Base-by-base conservation (phyloP, 2,797 vertebrate genomes). In the Sternarchorhynchus goeldii region DNA sequence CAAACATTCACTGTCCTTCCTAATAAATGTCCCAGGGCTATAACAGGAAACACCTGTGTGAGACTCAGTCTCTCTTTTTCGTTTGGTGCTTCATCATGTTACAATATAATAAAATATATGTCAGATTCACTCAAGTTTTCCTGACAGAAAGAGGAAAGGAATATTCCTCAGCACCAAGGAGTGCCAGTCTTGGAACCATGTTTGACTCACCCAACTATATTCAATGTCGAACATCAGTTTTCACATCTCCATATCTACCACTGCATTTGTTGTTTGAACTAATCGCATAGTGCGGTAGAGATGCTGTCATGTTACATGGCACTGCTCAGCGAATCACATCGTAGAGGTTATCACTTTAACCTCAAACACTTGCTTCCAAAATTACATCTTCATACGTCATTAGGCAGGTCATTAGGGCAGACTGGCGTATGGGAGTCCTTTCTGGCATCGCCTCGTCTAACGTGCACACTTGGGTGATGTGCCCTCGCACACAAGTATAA, bases 401-500 rank as follows among this genome's bases (percentile, higher is more conserved):
- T 75, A 74, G 75, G 64, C 29, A 10, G n/a, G 68, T 69, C 77
- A 80, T 67, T 78, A 76, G 74, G 75, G 5, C 18, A 80, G 77
- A 75, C 31, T 57, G 50, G 83, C 87, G 78, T 85, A 85, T 90
- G 91, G 92, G 91, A 92, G 87, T 87, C 80, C 87, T 91, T 90
- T 91, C 91, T 89, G 84, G 75, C 83, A 76, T 84, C 88, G 88
- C 62, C 86, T 80, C 85, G 74, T 39, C 85, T 83, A 50, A 86
- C 83, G 84, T 58, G 73, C 79, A 72, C 76, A 78, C 77, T 83
- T 84, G 81, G 84, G 84, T 90, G 91, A 91, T 88, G 91, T 92
- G 92, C 91, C 90, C 90, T 89, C 90, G 63, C 77, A 84, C 89
- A 92, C 91, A 91, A 92, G 85, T 90, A 82, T 86, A 25, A 25